Evolutionary conservation across 2,797 vertebrate species (phyloP), one percentile per base, ranked within the genome.

Genomic region (Geotrypetes seraphini): DNA sequence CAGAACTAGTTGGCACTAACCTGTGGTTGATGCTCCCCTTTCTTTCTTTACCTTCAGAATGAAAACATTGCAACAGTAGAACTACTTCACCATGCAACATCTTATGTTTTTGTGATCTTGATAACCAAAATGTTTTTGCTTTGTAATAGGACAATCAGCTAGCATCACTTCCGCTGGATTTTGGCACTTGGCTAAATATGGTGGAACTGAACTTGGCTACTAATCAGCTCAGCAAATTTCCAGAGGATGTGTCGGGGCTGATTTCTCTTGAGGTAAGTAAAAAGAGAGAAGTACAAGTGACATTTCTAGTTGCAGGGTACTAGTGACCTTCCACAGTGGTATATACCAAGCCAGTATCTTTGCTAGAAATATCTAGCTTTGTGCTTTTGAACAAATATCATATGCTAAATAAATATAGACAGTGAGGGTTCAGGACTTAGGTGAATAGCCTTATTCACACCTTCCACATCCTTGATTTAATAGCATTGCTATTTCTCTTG

Each of bases 131-230:
- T n/a, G n/a, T n/a, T n/a, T n/a, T n/a, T n/a, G n/a, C 7, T 6
- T 31, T 21, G 14, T 9, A 28, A 14, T 57, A 99, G 96, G 96
- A 99, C 86, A 99, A 99, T 96, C 96, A 98, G 80, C 81, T 99
- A 69, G 98, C 95, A 1, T 96, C 95, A 48, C 81, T 99, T 54
- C 96, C 96, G 1, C 60, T 98, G 80, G 96, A 99, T 71, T 98
- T 98, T 39, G 96, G 96, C 65, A 99, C 96, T 35, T 99, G 95
- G 95, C 95, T 87, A 8, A 97, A 91, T 65, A 99, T 99, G 96
- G 96, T 99, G 20, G 96, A 99, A 71, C 83, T 99, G 33, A 99
- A 97, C 43, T 82, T 99, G 66, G 96, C 96, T 2, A 99, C 96
- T 53, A 99, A 99, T 77, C 96, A 99, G 79, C 83, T 99, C 60